Evolutionary conservation across 2,888 invertebrate species (phyloP), one percentile per base, ranked within the genome.

Genomic region (Brachyptera putata): DNA sequence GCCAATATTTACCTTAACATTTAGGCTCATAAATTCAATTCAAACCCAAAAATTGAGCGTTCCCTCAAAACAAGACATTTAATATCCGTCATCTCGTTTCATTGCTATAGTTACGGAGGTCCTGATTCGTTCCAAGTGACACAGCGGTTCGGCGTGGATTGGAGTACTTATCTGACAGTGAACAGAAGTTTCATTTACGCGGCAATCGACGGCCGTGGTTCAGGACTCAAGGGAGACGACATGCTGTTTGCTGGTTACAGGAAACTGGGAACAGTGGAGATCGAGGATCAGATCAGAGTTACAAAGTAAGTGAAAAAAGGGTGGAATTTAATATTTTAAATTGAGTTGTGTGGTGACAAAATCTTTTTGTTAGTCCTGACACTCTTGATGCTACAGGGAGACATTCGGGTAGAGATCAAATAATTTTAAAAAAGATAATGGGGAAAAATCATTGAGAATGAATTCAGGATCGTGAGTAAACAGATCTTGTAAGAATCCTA

Each of bases 161-260:
- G 95, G 93, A 91, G 91, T 60, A 86, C 89, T 37, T 95, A 93
- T 68, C 79, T 97, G 50, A 86, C 89, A 16, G 86, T 89, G 16
- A 87, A 90, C 62, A 87, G 87, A 74, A 87, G 87, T 67, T 85
- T 94, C 65, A 90, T 95, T 61, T 87, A 94, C 67, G 94, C 90
- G 0, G 83, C 84, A 65, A 94, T 97, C 63, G 97, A 98, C 77
- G 91, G 90, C 1, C 79, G 96, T 58, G 97, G 97, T 5, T 88
- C 93, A 0, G 93, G 92, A 0, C 79, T 90, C 55, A 84, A 89
- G 67, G 96, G 97, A 24, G 89, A 93, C 67, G 81, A 82, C 56
- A 84, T 91, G 70, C 77, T 91, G 70, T 93, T 94, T 72, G 79
- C 91, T 3, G 78, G 91, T 41, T 95, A 96, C 74, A 80, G 89